Percentiles rank a stretch among this genome's conserved stretches.
Evolutionary conservation across 2,888 invertebrate genomes (phyloP).

Genomic region (Mayetiola destructor): DNA sequence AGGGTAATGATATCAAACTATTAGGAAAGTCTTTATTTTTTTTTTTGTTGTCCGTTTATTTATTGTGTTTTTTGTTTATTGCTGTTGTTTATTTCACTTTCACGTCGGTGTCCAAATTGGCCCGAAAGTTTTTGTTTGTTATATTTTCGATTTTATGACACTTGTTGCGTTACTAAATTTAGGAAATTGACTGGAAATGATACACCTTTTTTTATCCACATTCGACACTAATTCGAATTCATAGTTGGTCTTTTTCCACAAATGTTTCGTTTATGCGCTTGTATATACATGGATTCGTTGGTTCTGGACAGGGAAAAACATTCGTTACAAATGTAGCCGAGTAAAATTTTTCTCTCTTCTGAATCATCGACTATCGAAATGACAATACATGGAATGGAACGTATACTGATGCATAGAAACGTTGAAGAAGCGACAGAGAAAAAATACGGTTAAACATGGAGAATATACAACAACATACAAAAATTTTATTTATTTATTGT

Average conservation of each 20-base stretch:
- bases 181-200: slow-evolving; percentile 6
- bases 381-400: slow-evolving; percentile 18
- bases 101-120: slow-evolving; percentile 12
- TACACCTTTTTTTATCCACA: background rate
- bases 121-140: slow-evolving; percentile 14
- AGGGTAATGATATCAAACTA: background rate
- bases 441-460: too few species aligned
- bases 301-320: slow-evolving; percentile 14
- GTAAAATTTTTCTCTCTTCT: slow-evolving; percentile 10
- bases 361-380: slow-evolving; percentile 21
- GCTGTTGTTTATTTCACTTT: background rate
- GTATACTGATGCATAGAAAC: slow-evolving; percentile 10
- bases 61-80: background rate
- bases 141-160: slow-evolving; percentile 17
- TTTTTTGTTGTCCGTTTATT: background rate
- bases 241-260: background rate
- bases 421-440: too few species aligned
- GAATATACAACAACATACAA: too few species aligned
- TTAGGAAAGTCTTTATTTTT: background rate
- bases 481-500: too few species aligned
- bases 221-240: too few species aligned
- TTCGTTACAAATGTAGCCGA: slow-evolving; percentile 19
- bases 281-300: background rate
- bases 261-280: background rate
- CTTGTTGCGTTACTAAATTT: slow-evolving; percentile 21